Base-by-base conservation (phyloP, 2,888 invertebrate species). In the Acleris cristana region DNA sequence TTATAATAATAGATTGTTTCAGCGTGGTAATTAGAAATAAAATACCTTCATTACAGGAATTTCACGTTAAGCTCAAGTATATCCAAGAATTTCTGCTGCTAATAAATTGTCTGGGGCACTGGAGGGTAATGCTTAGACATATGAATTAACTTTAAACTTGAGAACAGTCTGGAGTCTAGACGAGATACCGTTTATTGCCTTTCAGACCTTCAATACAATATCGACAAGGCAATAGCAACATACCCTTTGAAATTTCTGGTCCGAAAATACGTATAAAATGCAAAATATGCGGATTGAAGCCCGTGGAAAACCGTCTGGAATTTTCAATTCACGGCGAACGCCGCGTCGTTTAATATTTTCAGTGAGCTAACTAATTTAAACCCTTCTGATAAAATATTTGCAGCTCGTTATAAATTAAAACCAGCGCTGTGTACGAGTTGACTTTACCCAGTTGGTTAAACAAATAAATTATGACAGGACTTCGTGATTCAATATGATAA, bases 341-440 rank as follows among this genome's bases (percentile, higher is more conserved):
- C 10, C 26, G 18, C 23, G 14, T 1, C 40, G 18, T 5, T 61
- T 56, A 40, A 52, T 44, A 61, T 52, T 61, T 56, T 65, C 49
- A 54, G 55, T 44, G 66, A 49, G 45, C 21, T 56, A 61, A 56
- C 26, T 44, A 65, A 56, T 60, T 55, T 51, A 30, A 61, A 61
- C 51, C 66, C 56, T 61, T 61, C 30, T 51, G 44, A 30, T 40
- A 57, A 56, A 56, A 45, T 61, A 56, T 61, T 56, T 45, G 8
- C 30, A 52, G 52, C 26, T 21, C 51, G 26, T 61, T 40, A 18
- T 44, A 56, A 44, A 44, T 56, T 21, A 18, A 26, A 60, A 51
- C 55, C 60, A 56, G 44, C 48, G n/a, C 45, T 45, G 26, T 18
- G 51, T 19, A 21, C 48, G 51, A 26, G 34, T 55, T 55, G 12